Evolutionary conservation across 2,888 invertebrate species (phyloP), one percentile per base, ranked within the genome.

Genomic region (Chouioia cunea): DNA sequence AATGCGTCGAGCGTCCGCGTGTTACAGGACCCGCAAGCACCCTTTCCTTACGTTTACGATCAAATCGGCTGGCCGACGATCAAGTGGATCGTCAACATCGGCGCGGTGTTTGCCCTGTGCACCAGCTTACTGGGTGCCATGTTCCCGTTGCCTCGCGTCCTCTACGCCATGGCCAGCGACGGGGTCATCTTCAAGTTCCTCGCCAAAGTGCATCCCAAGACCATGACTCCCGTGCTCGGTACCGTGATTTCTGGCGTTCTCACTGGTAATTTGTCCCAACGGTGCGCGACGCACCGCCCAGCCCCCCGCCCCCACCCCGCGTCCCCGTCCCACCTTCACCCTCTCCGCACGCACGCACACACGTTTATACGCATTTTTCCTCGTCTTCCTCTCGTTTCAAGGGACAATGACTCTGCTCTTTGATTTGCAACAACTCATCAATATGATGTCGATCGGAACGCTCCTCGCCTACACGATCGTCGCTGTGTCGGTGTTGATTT

Each of bases 371-470:
- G n/a, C n/a, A n/a, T n/a, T n/a, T n/a, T n/a, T n/a, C n/a, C n/a
- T n/a, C n/a, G n/a, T n/a, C n/a, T n/a, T n/a, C n/a, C n/a, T n/a
- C n/a, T n/a, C n/a, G n/a, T 58, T 57, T 66, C 53, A 85, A 92
- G 95, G 93, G 20, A 67, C 92, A 3, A 95, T 97, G 93, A 94
- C 97, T 0, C 88, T 94, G 0, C 83, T 97, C n/a, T 96, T 97
- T 85, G 93, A 97, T 86, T 87, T 97, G 72, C 91, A 94, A 73
- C 96, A 97, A 82, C 87, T 97, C 69, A 96, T 97, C 73, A 96
- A 97, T 80, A 97, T 97, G 93, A 96, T 97, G 95, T 97, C 97
- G 10, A 97, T 97, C 78, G 95, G 95, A 14, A 96, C 96, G 0
- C 87, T 96, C 1, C 88, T 96, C 64, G 96, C 96, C 0, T 97